Conservation (phyloP, 1,140 invertebrate species). For the Brachionus calyciflorus region DNA sequence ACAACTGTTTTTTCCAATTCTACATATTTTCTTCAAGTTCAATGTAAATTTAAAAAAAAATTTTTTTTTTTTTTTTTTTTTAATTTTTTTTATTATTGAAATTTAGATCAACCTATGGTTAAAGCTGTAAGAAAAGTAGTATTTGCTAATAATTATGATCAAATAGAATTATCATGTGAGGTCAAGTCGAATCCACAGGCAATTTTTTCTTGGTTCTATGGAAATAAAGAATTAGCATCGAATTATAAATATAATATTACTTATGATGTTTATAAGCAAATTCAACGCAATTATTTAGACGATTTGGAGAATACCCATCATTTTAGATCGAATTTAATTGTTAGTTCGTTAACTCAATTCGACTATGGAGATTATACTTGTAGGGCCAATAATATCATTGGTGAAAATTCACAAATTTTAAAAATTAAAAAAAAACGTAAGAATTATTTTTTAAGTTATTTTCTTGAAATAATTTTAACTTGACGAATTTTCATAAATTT, state of each 20-base stretch:
- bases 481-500: too few relatives aligned
- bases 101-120: slow-evolving; percentile 29
- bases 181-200: slow-evolving; percentile 35
- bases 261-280: slow-evolving; percentile 8
- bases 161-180: slow-evolving; percentile 32
- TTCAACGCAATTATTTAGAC: not conserved
- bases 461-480: too few relatives aligned
- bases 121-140: slow-evolving; percentile 3
- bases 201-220: slow-evolving; percentile 26
- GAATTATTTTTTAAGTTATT: not conserved
- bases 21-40: slow-evolving; percentile 44
- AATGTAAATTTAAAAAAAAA: slow-evolving; percentile 44
- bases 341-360: slow-evolving; percentile 35
- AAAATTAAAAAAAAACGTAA: slow-evolving; percentile 27
- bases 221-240: not conserved
- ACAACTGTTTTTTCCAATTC: not conserved
- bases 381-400: slow-evolving; percentile 38
- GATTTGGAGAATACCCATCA: not conserved
- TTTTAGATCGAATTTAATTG: slow-evolving; percentile 16
- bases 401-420: slow-evolving; percentile 9
- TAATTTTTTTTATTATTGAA: not conserved
- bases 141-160: slow-evolving; percentile 31
- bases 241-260: slow-evolving; percentile 46
- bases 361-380: slow-evolving; percentile 32
- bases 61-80: not conserved